Percentiles rank a stretch among this genome's conserved stretches.
Evolutionary conservation across 1,140 invertebrate species (phyloP).

Genomic region (Thaumetopoea pityocampa): DNA sequence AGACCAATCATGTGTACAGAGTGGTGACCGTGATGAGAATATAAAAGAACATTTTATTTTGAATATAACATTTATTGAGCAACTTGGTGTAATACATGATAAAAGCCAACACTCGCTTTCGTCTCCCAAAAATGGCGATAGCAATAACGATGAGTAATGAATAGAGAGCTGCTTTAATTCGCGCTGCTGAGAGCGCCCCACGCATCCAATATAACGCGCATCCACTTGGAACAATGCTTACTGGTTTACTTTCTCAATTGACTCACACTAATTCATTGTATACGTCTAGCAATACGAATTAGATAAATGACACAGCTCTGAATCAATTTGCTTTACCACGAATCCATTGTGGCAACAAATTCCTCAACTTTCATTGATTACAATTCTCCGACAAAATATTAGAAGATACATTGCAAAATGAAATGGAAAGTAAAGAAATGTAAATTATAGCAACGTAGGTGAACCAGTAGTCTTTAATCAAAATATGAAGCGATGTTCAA

Average conservation of each 20-base stretch:
- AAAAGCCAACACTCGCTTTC: conserved; percentile 69
- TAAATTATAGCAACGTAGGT: not conserved
- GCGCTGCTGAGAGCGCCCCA: conserved; percentile 61
- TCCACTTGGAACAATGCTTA: conserved; percentile 71
- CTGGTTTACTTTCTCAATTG: conserved; percentile 74
- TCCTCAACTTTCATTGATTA: conserved; percentile 26
- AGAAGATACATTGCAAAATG: not conserved
- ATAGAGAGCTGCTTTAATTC: conserved; percentile 72
- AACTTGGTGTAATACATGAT: conserved; percentile 27
- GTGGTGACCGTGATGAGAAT: conserved; percentile 29
- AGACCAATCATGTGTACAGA: conserved; percentile 43
- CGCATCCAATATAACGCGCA: conserved; percentile 54
- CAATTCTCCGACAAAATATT: conserved; percentile 4
- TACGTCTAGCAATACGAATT: conserved; percentile 60
- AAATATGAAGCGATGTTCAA: not conserved
- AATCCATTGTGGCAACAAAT: conserved; percentile 24
- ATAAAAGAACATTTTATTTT: conserved; percentile 28
- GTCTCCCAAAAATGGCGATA: conserved; percentile 63
- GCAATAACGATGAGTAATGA: conserved; percentile 73
- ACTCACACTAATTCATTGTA: conserved; percentile 68
- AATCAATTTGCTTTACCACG: conserved; percentile 28
- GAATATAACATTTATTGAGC: conserved; percentile 24
- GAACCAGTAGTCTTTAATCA: conserved; percentile 5
- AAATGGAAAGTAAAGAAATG: conserved; percentile 7
- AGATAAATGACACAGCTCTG: conserved; percentile 52